Evolutionary conservation across 2,888 invertebrate species (phyloP).

Genomic region (Malacosoma neustria): DNA sequence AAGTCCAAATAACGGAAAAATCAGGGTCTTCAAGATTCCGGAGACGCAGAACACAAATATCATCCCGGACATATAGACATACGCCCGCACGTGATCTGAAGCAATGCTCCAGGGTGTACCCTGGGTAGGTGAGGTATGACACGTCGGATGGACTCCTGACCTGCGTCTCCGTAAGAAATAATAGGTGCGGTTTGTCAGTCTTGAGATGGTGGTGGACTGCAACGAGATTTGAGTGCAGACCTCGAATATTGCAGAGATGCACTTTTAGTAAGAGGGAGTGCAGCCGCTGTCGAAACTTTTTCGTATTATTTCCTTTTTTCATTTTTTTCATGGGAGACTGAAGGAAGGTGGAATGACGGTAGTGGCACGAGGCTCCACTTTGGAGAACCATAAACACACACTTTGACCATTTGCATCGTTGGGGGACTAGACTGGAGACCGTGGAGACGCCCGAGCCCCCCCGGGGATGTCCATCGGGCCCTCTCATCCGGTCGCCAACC

Average conservation of each 20-base stretch:
- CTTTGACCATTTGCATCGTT: neutral
- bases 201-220: constrained; percentile 5
- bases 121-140: constrained; percentile 3
- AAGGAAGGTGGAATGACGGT: neutral
- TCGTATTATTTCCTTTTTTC: neutral
- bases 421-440: neutral
- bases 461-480: too few relatives aligned
- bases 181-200: neutral
- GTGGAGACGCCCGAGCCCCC: neutral
- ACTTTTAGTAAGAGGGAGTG: constrained; percentile 1
- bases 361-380: neutral
- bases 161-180: constrained; percentile 6
- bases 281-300: neutral
- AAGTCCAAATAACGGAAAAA: neutral
- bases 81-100: neutral
- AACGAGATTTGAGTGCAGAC: constrained; percentile 3
- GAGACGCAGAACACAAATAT: neutral
- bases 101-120: constrained; percentile 1
- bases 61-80: neutral
- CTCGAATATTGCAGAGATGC: constrained; percentile 3
- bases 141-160: neutral
- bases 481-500: too few relatives aligned
- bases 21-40: neutral
- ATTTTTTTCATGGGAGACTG: neutral
- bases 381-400: neutral